Evolutionary conservation across 2,797 vertebrate genomes (phyloP), one percentile per base, ranked within the genome.

Genomic region (Pyrrhura leucotis): DNA sequence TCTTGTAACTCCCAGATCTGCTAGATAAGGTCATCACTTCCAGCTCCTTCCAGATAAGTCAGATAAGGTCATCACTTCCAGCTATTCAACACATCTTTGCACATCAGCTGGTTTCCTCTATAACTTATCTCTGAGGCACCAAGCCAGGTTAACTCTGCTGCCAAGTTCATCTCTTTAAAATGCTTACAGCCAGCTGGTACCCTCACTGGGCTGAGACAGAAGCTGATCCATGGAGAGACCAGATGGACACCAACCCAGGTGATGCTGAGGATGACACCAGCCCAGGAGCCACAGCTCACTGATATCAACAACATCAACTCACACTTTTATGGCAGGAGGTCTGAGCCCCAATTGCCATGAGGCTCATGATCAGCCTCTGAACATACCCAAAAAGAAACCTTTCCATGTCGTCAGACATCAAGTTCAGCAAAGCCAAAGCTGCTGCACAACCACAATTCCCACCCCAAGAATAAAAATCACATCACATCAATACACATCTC

Each of bases 281-380:
- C 33, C 29, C 74, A 61, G 68, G 33, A 79, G 47, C 53, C 35
- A 40, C 31, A 0, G 16, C 42, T 75, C 47, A 6, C 35, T 7
- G 61, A 4, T 1, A 11, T 21, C 68, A 21, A n/a, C 35, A 47
- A 3, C 37, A 17, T 48, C 6, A 1, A 47, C 53, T 40, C 48
- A 5, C n/a, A 1, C 10, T 8, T 4, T 17, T 4, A 39, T 2
- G 1, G 20, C 71, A 28, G 83, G 56, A 69, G 20, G 21, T 21
- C n/a, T 1, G 3, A 37, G 63, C 65, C 76, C 47, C 59, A n/a
- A 4, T 18, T 21, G 47, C 67, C 53, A 7, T 0, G 6, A 42
- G 42, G 69, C 39, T 53, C 53, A 14, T 23, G 54, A 31, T 2
- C 71, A 39, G 10, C 35, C 69, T 25, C 63, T 9, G 39, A 66